Evolutionary conservation across 2,888 invertebrate genomes (phyloP).

Genomic region (Brachylomia viminalis): DNA sequence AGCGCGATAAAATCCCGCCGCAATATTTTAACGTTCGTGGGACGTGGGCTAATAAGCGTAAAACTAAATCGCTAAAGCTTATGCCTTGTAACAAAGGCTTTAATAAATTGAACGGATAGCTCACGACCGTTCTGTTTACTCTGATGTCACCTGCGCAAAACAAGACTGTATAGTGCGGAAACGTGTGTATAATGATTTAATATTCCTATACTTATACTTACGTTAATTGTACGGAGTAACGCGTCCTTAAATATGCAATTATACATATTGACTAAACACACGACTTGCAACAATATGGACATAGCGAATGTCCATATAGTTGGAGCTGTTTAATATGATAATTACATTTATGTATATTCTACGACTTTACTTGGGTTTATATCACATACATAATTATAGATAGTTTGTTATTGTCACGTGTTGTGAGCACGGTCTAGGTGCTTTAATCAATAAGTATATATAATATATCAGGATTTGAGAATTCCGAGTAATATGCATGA

Average conservation of each 20-base stretch:
- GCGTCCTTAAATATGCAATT: slow-evolving; percentile 48
- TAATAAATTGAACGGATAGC: slow-evolving; percentile 49
- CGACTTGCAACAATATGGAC: slow-evolving; percentile 35
- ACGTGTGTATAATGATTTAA: slow-evolving; percentile 36
- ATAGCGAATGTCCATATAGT: slow-evolving; percentile 30
- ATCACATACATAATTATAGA: not conserved
- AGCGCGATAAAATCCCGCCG: too few species aligned
- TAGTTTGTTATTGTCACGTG: slow-evolving; percentile 31
- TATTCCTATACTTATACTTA: slow-evolving; percentile 19
- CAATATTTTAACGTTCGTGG: too few species aligned
- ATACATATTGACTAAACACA: slow-evolving; percentile 43
- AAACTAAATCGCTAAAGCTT: slow-evolving; percentile 47
- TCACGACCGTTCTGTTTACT: slow-evolving; percentile 65
- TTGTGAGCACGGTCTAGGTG: not conserved
- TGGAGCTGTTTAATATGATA: slow-evolving; percentile 32
- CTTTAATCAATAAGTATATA: not conserved
- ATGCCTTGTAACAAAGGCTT: slow-evolving; percentile 31
- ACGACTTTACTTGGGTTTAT: not conserved
- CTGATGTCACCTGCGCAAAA: slow-evolving; percentile 78
- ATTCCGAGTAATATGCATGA: not conserved
- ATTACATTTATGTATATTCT: slow-evolving; percentile 26
- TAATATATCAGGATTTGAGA: not conserved
- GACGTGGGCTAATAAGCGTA: not conserved
- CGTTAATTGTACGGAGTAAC: slow-evolving; percentile 43
- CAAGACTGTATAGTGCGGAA: slow-evolving; percentile 65